Percentiles rank a stretch among this genome's conserved stretches.
Evolutionary conservation across 2,888 invertebrate genomes (phyloP).

Genomic region (Leucania comma): DNA sequence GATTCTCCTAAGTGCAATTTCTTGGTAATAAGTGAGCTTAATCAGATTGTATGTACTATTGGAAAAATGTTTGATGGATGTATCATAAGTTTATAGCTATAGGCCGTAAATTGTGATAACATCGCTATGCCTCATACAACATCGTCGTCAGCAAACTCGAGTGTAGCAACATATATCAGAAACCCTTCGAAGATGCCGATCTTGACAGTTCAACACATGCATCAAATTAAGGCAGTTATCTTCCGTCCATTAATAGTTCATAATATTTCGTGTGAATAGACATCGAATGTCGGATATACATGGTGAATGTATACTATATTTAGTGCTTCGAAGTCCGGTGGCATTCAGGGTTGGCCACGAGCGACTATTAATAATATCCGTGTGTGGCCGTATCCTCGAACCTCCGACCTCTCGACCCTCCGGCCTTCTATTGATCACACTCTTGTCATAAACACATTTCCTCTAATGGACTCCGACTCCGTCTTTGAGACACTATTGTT

Average conservation of each 20-base stretch:
- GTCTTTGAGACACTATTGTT: slow-evolving; percentile 82
- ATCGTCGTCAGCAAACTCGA: slow-evolving; percentile 10
- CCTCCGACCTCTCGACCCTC: slow-evolving; percentile 76
- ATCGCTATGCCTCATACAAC: slow-evolving; percentile 9
- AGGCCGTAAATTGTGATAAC: slow-evolving; percentile 18
- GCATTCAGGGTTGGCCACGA: slow-evolving; percentile 76
- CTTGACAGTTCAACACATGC: slow-evolving; percentile 38
- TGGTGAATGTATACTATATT: slow-evolving; percentile 76
- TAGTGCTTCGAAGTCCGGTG: slow-evolving; percentile 71
- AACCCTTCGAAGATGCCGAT: slow-evolving; percentile 27
- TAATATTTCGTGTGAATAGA: slow-evolving; percentile 57
- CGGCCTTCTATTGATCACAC: slow-evolving; percentile 83
- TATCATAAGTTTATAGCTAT: not conserved
- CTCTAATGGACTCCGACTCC: slow-evolving; percentile 83
- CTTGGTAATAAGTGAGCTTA: not conserved
- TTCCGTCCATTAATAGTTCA: slow-evolving; percentile 54
- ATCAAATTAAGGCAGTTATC: slow-evolving; percentile 55
- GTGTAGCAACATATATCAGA: slow-evolving; percentile 12
- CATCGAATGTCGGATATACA: slow-evolving; percentile 62
- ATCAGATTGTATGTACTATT: not conserved
- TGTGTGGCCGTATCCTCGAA: slow-evolving; percentile 74
- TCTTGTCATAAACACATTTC: slow-evolving; percentile 86
- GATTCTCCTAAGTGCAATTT: not conserved
- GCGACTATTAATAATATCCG: slow-evolving; percentile 82
- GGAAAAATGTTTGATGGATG: slow-evolving; percentile 1